Base-by-base conservation (phyloP, 2,888 invertebrate genomes). In the Ophion costatus region DNA sequence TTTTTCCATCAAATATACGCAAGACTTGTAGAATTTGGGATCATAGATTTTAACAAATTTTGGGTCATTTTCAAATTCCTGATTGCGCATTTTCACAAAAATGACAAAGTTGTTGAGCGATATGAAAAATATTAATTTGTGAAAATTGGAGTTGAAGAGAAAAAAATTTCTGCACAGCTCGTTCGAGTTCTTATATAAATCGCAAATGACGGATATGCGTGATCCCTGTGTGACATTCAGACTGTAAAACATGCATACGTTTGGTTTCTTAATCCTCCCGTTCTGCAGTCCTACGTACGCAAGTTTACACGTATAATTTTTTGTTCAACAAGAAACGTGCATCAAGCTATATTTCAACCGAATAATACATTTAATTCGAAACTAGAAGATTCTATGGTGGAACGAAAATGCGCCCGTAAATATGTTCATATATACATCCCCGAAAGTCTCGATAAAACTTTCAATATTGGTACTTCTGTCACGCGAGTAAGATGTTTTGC, bases 201-300 rank as follows among this genome's bases (percentile, higher is more conserved):
- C 59, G 22, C 64, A 81, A 69, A 64, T 75, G 78, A 61, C 42
- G 29, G 61, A 38, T 76, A 70, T 73, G 33, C 77, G 59, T 51
- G 73, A 74, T 77, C 80, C 73, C 78, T 70, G 78, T 80, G 80
- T 86, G 81, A 82, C 83, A 83, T 83, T 83, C 83, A 85, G 75
- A 71, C 74, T 76, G 86, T 74, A 70, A 82, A 83, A 78, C 79
- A 85, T 79, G 86, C 85, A 86, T 80, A 78, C 80, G 74, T 86
- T 80, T 85, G 86, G 86, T 83, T 86, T 86, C 86, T 86, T 86
- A 86, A 86, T 86, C 85, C 86, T 64, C 61, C 20, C 20, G 56
- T 61, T 76, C 56, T 75, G 33, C 17, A 63, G 51, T 70, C 22
- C n/a, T 57, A 33, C 57, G 51, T 66, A 69, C 67, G 42, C 11